Conservation (phyloP, 2,113 vertebrate species). For the Prionailurus viverrinus region DNA sequence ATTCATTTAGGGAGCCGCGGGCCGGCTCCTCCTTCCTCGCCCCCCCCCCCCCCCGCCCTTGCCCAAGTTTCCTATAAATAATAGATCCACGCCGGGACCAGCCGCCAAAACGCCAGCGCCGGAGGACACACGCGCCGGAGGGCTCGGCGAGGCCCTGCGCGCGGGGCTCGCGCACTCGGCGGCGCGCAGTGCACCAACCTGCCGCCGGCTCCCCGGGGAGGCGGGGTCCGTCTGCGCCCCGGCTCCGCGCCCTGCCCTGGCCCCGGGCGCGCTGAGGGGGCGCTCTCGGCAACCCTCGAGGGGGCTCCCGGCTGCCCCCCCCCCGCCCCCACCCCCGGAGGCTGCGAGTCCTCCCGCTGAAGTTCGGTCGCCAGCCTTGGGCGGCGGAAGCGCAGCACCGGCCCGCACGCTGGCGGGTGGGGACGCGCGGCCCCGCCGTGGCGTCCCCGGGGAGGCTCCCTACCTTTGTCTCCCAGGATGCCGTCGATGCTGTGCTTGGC, state of each 20-base stretch:
- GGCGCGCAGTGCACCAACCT: not conserved
- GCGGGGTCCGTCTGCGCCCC: accelerated
- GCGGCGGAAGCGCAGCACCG: accelerated
- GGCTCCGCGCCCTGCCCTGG: not conserved
- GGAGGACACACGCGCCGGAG: not conserved
- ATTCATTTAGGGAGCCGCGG: constrained; percentile 91
- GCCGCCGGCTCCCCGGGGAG: not conserved
- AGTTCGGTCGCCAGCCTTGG: accelerated
- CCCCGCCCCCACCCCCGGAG: too few relatives aligned
- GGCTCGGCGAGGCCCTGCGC: accelerated
- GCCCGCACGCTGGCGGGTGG: accelerated
- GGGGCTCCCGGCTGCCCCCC: not conserved
- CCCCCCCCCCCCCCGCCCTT: constrained; percentile 80
- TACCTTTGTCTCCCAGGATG: constrained; percentile 99
- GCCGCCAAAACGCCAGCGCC: constrained; percentile 83
- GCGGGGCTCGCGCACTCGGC: accelerated
- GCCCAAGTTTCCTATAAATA: constrained; percentile 91
- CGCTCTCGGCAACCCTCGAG: not conserved
- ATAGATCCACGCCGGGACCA: constrained; percentile 87
- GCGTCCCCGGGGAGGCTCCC: not conserved
- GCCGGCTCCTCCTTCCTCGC: constrained; percentile 62
- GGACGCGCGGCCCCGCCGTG: not conserved
- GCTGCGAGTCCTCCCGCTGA: accelerated
- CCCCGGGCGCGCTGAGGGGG: not conserved
- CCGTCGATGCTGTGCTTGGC: constrained; percentile 99